Evolutionary conservation across 2,797 vertebrate species (phyloP).

Genomic region (Hydrocynus forskahlii): DNA sequence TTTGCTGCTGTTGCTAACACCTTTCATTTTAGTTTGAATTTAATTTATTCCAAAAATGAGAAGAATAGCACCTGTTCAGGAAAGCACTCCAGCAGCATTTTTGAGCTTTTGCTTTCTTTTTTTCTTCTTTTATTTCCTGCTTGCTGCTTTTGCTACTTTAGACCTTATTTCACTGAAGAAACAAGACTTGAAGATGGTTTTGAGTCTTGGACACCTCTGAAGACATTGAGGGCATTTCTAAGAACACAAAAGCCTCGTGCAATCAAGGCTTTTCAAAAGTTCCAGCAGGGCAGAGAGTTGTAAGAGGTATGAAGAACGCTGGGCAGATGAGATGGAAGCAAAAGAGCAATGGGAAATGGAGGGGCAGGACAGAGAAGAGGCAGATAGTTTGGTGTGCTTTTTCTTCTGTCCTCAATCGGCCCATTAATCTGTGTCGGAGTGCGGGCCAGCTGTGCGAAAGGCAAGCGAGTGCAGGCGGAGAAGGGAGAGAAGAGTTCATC

Average conservation of each 20-base stretch:
- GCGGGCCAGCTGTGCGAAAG: constrained; percentile 73
- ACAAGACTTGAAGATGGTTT: neutral
- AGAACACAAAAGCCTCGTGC: constrained; percentile 9
- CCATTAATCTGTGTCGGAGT: constrained; percentile 79
- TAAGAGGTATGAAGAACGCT: neutral
- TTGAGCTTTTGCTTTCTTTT: neutral
- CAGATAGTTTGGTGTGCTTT: constrained; percentile 75
- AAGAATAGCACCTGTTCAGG: too few species aligned
- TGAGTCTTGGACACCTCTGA: neutral
- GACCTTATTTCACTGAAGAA: neutral
- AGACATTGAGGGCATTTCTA: neutral
- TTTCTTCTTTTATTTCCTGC: neutral
- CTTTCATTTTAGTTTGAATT: too few species aligned
- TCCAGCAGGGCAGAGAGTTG: neutral
- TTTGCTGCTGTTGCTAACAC: too few species aligned
- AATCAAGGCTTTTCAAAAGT: neutral
- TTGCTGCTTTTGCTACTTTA: neutral
- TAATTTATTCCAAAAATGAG: too few species aligned
- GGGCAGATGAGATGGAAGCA: constrained; percentile 13
- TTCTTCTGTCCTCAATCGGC: constrained; percentile 73
- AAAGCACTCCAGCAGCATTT: too few species aligned
- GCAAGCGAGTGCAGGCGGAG: constrained; percentile 42
- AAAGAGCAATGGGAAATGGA: constrained; percentile 43
- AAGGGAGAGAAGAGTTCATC: constrained; percentile 70
- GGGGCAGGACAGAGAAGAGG: constrained; percentile 51